phyloP scores from a whole-genome alignment of 2,888 invertebrate species.

The Hemistola chrysoprasaria region DNA sequence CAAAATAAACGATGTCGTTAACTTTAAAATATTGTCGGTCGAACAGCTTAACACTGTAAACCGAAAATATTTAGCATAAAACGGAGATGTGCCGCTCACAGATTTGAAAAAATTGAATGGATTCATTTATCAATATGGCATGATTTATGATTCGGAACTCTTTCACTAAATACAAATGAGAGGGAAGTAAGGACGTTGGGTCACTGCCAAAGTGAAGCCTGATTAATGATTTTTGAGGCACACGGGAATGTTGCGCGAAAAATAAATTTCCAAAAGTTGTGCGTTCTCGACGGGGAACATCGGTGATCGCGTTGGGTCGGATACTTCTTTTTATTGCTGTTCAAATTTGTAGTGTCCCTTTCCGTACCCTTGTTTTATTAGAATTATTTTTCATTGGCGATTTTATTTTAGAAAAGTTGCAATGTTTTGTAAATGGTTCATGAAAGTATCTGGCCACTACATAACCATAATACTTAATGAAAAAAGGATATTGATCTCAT shows the following conservation, averaged over 20 bases:
- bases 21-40: conserved; percentile 51
- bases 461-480: background rate
- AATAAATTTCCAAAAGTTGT: conserved; percentile 62
- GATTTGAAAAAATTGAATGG: conserved; percentile 69
- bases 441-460: background rate
- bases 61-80: conserved; percentile 42
- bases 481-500: too few species aligned
- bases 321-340: conserved; percentile 20
- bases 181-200: conserved; percentile 72
- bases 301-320: conserved; percentile 16
- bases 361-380: conserved; percentile 14
- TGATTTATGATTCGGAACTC: conserved; percentile 76
- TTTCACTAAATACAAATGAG: conserved; percentile 79
- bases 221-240: conserved; percentile 76
- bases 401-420: background rate
- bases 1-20: conserved; percentile 52
- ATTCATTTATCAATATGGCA: conserved; percentile 73
- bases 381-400: conserved; percentile 14
- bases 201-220: conserved; percentile 77
- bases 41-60: conserved; percentile 40
- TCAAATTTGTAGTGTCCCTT: conserved; percentile 21
- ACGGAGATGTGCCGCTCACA: conserved; percentile 41
- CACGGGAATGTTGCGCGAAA: conserved; percentile 60
- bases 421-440: background rate
- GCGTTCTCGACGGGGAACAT: conserved; percentile 29